Evolutionary conservation across 2,797 vertebrate genomes (phyloP).

Genomic region (Dendrocincla tyrannina): DNA sequence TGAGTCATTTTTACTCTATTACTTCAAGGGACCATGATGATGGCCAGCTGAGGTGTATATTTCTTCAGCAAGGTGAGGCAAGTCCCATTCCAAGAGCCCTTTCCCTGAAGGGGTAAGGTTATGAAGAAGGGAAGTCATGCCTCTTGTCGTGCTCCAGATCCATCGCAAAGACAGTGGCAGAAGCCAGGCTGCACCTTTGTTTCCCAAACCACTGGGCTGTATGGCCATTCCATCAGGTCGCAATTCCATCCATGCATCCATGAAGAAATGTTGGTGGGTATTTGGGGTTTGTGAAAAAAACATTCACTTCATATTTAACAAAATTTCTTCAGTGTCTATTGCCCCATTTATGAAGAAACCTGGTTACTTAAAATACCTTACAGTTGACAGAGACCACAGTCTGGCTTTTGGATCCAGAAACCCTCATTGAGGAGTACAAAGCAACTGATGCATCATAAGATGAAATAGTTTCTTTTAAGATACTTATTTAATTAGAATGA

Average conservation of each 20-base stretch:
- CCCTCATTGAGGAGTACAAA: background rate
- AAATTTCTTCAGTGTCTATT: background rate
- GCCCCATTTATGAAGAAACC: background rate
- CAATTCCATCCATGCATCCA: background rate
- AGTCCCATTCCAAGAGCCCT: background rate
- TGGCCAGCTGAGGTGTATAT: background rate
- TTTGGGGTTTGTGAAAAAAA: background rate
- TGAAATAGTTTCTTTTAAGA: background rate
- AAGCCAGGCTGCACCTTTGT: background rate
- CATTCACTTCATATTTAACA: background rate
- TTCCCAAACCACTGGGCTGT: background rate
- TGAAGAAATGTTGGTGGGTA: background rate
- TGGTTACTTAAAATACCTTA: background rate
- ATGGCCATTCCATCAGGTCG: background rate
- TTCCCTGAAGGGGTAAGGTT: background rate
- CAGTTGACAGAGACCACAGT: background rate
- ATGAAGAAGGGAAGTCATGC: background rate
- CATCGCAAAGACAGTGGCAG: rapidly evolving
- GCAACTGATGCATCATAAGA: background rate
- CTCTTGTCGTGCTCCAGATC: background rate
- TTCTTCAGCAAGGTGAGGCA: background rate
- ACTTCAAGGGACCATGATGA: background rate
- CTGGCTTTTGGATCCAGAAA: background rate
- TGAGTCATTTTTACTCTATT: rapidly evolving
- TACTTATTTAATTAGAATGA: background rate